Conservation (phyloP, 2,888 invertebrate species). For the Hemithea aestivaria region DNA sequence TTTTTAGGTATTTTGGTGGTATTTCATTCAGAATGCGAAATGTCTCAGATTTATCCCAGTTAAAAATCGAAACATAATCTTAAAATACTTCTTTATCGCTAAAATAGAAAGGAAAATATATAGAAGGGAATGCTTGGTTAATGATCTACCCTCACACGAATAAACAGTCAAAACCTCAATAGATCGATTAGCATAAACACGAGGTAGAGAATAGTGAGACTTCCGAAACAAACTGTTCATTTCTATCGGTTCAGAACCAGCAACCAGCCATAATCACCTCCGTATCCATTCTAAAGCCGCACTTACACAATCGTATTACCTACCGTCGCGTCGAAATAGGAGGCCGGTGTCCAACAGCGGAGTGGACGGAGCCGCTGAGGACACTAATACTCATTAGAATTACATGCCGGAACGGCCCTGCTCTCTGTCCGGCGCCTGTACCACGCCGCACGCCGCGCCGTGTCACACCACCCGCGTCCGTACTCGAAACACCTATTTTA, state of each 20-base stretch:
- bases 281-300: slow-evolving; percentile 29
- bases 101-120: too few relatives aligned
- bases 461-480: slow-evolving; percentile 6
- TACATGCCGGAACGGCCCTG: slow-evolving; percentile 66
- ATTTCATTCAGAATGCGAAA: too few relatives aligned
- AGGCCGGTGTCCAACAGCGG: slow-evolving; percentile 34
- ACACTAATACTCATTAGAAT: slow-evolving; percentile 78
- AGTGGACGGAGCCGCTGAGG: slow-evolving; percentile 51
- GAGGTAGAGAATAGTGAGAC: slow-evolving; percentile 20
- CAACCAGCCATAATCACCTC: slow-evolving; percentile 28
- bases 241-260: slow-evolving; percentile 24
- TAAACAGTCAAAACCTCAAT: slow-evolving; percentile 1
- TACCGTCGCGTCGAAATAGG: slow-evolving; percentile 43
- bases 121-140: too few relatives aligned
- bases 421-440: slow-evolving; percentile 18
- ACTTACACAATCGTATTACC: slow-evolving; percentile 44
- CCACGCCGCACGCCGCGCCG: too few relatives aligned
- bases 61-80: too few relatives aligned
- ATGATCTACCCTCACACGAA: not conserved
- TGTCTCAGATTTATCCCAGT: too few relatives aligned
- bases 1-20: too few relatives aligned
- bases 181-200: slow-evolving; percentile 20
- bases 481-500: slow-evolving; percentile 7
- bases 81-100: too few relatives aligned
- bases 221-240: slow-evolving; percentile 23